Percentiles rank a stretch among this genome's conserved stretches.
These are phyloP conservation scores for Drosophila kikkawai DNA, from an alignment of 1,140 invertebrate genomes.

Conservation along the genomic window DNA sequence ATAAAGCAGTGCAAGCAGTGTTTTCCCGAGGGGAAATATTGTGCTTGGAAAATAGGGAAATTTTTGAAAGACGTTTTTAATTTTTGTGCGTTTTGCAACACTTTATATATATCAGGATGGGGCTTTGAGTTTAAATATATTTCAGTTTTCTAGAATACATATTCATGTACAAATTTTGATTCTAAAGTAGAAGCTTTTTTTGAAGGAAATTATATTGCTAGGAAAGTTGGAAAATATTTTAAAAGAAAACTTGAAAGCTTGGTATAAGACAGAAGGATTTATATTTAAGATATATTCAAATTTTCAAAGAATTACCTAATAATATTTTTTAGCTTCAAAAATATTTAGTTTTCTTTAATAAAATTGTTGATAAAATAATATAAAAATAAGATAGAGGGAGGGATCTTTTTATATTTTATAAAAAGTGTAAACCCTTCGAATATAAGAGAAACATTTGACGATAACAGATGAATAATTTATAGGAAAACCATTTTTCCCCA, in stretches of 20 bases:
- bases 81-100: not conserved
- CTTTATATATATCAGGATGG: not conserved
- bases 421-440: not conserved
- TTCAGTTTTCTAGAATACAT: not conserved
- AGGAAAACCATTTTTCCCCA: not conserved
- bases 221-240: not conserved
- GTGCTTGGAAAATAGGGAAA: not conserved
- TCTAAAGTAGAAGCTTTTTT: too few species aligned
- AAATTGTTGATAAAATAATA: too few species aligned
- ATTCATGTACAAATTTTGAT: not conserved
- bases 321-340: not conserved
- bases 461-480: not conserved
- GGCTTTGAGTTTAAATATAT: not conserved
- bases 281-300: not conserved
- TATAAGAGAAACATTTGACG: not conserved
- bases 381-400: too few species aligned
- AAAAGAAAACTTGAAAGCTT: not conserved
- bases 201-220: not conserved
- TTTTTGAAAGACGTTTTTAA: not conserved
- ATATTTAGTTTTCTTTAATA: not conserved
- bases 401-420: not conserved
- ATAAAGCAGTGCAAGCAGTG: constrained; percentile 1
- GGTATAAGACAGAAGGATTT: not conserved
- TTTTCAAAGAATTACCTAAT: not conserved
- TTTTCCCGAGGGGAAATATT: not conserved